Evolutionary conservation across 2,888 invertebrate species (phyloP).

Genomic region (Dicycla oo): DNA sequence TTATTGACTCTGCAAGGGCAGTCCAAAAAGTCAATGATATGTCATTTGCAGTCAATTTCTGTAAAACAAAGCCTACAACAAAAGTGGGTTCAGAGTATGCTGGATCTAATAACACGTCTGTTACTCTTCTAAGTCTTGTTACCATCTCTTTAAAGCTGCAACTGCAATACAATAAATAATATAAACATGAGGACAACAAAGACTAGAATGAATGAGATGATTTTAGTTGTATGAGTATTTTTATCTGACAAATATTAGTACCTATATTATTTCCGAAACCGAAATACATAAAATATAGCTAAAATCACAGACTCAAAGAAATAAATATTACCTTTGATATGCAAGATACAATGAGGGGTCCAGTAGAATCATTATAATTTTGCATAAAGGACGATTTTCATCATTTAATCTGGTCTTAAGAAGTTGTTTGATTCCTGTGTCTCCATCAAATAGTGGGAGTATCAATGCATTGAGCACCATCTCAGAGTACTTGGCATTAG

Average conservation of each 20-base stretch:
- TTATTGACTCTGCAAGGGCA: conserved; percentile 72
- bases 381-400: conserved; percentile 65
- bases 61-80: conserved; percentile 64
- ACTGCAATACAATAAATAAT: conserved; percentile 66
- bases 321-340: conserved; percentile 69
- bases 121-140: conserved; percentile 68
- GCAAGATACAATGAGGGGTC: conserved; percentile 64
- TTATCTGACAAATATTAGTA: no score
- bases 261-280: not conserved
- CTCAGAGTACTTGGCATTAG: conserved; percentile 62
- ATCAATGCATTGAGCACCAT: conserved; percentile 70
- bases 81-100: conserved; percentile 47
- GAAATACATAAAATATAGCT: not conserved
- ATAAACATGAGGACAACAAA: not conserved
- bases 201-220: not conserved
- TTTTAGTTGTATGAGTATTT: not conserved
- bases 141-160: conserved; percentile 57
- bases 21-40: conserved; percentile 77
- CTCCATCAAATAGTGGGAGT: conserved; percentile 71
- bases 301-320: not conserved
- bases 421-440: conserved; percentile 64
- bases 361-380: conserved; percentile 67
- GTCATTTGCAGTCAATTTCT: conserved; percentile 65
- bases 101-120: conserved; percentile 67
- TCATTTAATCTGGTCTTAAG: conserved; percentile 62